phyloP scores from a whole-genome alignment of 2,113 vertebrate genomes.

The Brachionichthys hirsutus region DNA sequence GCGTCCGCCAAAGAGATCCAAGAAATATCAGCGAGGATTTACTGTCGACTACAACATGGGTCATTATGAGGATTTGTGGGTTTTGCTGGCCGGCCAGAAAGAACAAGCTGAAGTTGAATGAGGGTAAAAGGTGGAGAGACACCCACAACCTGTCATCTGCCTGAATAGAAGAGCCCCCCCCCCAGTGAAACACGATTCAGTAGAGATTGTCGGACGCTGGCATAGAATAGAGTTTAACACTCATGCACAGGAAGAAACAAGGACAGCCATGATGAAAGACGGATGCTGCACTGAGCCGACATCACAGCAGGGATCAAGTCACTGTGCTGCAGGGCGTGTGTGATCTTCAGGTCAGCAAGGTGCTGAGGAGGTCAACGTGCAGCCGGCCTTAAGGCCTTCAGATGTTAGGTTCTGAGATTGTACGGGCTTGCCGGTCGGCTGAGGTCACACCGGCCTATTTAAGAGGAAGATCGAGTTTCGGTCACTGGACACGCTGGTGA shows the following conservation, averaged over 20 bases:
- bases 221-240: too few species aligned
- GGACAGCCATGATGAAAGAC: slow-evolving; percentile 27
- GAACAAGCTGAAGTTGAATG: slow-evolving; percentile 5
- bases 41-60: not conserved
- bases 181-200: too few species aligned
- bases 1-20: slow-evolving; percentile 4
- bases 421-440: slow-evolving; percentile 15
- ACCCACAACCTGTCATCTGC: slow-evolving; percentile 17
- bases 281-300: not conserved
- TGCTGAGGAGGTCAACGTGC: not conserved
- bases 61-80: slow-evolving; percentile 7
- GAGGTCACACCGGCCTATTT: slow-evolving; percentile 64
- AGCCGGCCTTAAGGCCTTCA: not conserved
- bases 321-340: not conserved
- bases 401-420: not conserved
- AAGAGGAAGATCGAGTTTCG: slow-evolving; percentile 24
- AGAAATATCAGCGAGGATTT: slow-evolving; percentile 24
- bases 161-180: slow-evolving; percentile 1
- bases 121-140: slow-evolving; percentile 23
- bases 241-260: not conserved
- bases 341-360: slow-evolving; percentile 20
- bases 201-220: too few species aligned
- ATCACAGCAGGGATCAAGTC: too few species aligned
- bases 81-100: slow-evolving; percentile 1
- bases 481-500: not conserved